phyloP scores from a whole-genome alignment of 2,888 invertebrate genomes.

The Eudemis profundana region DNA sequence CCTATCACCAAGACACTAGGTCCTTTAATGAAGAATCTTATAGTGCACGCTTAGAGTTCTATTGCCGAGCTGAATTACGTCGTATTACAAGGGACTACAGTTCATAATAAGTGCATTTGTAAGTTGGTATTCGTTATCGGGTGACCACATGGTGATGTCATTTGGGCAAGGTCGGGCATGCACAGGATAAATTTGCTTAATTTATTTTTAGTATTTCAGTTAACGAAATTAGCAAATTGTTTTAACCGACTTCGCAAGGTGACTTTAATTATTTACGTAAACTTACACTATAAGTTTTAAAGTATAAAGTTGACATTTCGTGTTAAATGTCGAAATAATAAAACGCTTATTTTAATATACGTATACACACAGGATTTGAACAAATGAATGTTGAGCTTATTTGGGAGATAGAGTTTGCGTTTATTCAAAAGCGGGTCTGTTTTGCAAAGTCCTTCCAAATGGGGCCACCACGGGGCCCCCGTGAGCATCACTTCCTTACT shows the following conservation, averaged over 20 bases:
- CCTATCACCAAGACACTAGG: not conserved
- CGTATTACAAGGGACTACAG: not conserved
- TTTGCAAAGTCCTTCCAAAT: too few relatives aligned
- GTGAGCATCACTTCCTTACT: too few relatives aligned
- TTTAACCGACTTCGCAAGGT: not conserved
- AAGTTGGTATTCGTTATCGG: conserved; percentile 35
- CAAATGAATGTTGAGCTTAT: too few relatives aligned
- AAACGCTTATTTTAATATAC: too few relatives aligned
- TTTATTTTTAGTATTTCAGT: conserved; percentile 6
- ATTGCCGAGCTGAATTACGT: not conserved
- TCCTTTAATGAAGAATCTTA: not conserved
- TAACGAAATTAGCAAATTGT: not conserved
- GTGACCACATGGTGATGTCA: conserved; percentile 56
- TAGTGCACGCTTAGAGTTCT: not conserved
- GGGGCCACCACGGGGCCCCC: too few relatives aligned
- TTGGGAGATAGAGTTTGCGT: too few relatives aligned
- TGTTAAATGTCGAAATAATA: too few relatives aligned
- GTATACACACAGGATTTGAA: too few relatives aligned
- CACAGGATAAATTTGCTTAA: conserved; percentile 37
- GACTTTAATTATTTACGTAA: not conserved
- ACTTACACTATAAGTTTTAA: too few relatives aligned
- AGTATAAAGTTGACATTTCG: not conserved
- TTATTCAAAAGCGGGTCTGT: too few relatives aligned
- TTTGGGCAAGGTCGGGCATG: conserved; percentile 49
- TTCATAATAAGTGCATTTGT: not conserved